Evolutionary conservation across 64 coral and sea anemone genomes (phyloP).

Genomic region (Stichodactyla mertensii): DNA sequence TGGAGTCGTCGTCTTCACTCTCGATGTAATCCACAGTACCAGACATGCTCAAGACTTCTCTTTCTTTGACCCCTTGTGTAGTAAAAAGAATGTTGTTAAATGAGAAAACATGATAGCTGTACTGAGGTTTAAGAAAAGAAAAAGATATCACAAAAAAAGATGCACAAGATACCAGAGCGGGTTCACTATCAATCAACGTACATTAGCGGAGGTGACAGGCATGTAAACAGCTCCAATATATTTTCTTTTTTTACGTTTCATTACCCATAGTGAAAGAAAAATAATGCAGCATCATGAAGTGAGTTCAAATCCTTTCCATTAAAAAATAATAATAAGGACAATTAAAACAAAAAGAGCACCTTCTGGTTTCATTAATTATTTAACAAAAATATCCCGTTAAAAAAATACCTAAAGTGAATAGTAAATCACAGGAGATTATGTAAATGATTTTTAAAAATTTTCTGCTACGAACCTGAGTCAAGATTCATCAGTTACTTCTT

Average conservation of each 20-base stretch:
- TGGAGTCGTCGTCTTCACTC: slow-evolving; percentile 1
- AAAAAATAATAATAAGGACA: background rate
- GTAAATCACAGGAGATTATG: background rate
- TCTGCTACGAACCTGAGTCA: background rate
- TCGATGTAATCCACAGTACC: slow-evolving; percentile 4
- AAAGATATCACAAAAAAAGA: background rate
- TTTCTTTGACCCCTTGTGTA: background rate
- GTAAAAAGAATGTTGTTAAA: background rate
- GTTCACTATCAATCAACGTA: background rate
- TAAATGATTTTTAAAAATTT: background rate
- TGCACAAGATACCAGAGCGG: background rate
- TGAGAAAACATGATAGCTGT: background rate
- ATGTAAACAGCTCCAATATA: background rate
- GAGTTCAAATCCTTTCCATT: background rate
- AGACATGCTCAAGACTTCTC: background rate
- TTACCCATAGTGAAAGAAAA: background rate
- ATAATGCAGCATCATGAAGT: background rate
- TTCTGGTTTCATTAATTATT: background rate
- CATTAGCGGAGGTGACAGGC: too few relatives aligned
- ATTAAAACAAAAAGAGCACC: background rate
- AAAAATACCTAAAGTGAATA: background rate
- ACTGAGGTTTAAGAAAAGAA: background rate
- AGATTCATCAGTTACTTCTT: background rate
- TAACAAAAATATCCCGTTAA: background rate
- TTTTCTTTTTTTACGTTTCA: background rate